Evolutionary conservation across 2,888 invertebrate genomes (phyloP).

Genomic region (Chalcis sispes): DNA sequence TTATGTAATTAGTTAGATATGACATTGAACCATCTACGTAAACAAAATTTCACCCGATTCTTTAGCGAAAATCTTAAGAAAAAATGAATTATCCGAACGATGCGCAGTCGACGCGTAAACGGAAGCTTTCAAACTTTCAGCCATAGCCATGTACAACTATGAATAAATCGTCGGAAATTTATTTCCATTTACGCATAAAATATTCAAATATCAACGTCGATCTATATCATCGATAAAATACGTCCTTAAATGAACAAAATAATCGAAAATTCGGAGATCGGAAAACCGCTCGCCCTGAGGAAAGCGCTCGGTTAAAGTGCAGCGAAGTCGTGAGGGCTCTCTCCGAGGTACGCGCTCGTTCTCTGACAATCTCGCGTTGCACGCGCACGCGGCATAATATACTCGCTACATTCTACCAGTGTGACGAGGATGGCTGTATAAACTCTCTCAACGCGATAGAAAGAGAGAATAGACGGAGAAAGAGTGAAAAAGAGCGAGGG

Average conservation of each 20-base stretch:
- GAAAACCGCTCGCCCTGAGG: slow-evolving; percentile 23
- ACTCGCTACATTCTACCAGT: not conserved
- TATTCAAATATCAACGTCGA: not conserved
- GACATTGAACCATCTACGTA: not conserved
- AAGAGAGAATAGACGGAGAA: not conserved
- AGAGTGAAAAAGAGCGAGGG: not conserved
- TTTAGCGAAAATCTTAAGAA: not conserved
- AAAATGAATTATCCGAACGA: slow-evolving; percentile 2
- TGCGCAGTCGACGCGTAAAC: not conserved
- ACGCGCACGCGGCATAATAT: not conserved
- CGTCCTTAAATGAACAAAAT: not conserved
- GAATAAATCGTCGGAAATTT: not conserved
- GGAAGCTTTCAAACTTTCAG: not conserved
- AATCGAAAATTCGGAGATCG: not conserved
- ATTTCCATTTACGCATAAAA: not conserved
- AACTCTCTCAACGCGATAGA: not conserved
- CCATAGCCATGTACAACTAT: not conserved
- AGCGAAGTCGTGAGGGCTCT: slow-evolving; percentile 26
- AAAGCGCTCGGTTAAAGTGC: slow-evolving; percentile 32
- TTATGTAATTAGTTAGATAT: not conserved
- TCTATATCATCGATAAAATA: not conserved
- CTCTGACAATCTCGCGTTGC: not conserved
- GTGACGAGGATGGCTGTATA: not conserved
- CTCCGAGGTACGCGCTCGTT: slow-evolving; percentile 43
- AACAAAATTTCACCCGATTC: not conserved